phyloP scores from a whole-genome alignment of 1,140 invertebrate species.

The Amphibalanus amphitrite region DNA sequence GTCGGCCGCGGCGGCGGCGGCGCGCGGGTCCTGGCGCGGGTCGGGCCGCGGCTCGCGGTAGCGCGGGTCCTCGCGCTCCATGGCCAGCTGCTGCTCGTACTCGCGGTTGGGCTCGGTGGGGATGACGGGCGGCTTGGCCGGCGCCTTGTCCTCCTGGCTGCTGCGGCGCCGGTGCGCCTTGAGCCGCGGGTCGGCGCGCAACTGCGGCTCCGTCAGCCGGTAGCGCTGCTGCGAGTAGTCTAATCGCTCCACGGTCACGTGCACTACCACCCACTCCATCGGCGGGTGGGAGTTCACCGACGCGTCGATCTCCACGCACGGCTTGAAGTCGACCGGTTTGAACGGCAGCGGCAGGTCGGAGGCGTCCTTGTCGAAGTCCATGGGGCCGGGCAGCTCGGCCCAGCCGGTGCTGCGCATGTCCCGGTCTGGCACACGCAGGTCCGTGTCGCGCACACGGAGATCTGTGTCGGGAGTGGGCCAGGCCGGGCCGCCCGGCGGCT shows the following conservation, averaged over 20 bases:
- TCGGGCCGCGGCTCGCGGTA: neutral
- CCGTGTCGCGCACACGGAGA: neutral
- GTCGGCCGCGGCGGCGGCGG: neutral
- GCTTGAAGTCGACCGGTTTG: neutral
- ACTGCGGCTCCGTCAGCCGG: neutral
- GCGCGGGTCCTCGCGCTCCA: neutral
- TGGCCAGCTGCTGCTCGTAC: neutral
- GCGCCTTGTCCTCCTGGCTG: neutral
- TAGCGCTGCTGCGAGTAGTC: neutral
- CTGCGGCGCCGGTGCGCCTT: neutral
- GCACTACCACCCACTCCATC: neutral
- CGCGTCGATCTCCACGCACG: conserved; percentile 5
- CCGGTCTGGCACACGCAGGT: neutral
- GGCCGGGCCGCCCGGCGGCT: neutral
- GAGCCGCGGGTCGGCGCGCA: neutral
- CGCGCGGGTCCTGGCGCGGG: neutral
- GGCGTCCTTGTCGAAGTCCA: neutral
- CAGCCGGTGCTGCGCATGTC: neutral
- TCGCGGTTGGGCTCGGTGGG: conserved; percentile 1
- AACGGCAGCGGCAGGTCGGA: neutral
- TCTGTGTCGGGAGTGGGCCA: neutral
- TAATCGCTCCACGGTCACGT: neutral
- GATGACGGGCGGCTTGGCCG: neutral
- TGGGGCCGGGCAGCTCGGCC: neutral
- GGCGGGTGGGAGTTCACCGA: neutral